phyloP scores from a whole-genome alignment of 2,888 invertebrate species.

The Lottia gigantea region DNA sequence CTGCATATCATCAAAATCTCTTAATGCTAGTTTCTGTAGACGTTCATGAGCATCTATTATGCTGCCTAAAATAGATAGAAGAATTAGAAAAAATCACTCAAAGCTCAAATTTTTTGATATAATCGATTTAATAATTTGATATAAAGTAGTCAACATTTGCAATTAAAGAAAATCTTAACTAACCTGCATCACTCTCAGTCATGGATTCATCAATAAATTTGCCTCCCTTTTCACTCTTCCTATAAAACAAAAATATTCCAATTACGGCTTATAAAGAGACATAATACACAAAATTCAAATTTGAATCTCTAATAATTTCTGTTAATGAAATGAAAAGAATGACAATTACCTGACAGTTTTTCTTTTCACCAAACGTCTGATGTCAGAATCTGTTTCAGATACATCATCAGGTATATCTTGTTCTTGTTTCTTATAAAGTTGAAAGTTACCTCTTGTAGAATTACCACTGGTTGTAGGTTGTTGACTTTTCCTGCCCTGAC shows the following conservation, averaged over 20 bases:
- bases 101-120: background rate
- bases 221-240: constrained; percentile 55
- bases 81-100: background rate
- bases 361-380: constrained; percentile 47
- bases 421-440: background rate
- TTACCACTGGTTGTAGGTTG: too few species aligned
- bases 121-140: background rate
- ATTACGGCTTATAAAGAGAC: too few species aligned
- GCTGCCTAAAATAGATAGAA: constrained; percentile 20
- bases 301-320: too few species aligned
- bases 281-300: too few species aligned
- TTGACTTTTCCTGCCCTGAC: too few species aligned
- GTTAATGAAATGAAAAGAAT: background rate
- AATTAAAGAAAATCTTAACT: constrained; percentile 14
- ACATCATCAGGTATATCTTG: constrained; percentile 38
- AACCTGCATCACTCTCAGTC: constrained; percentile 55
- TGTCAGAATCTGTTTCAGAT: constrained; percentile 51
- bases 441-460: too few species aligned
- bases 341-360: constrained; percentile 52
- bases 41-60: constrained; percentile 27
- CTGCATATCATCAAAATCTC: constrained; percentile 20
- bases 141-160: too few species aligned
- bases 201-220: constrained; percentile 57
- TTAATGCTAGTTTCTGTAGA: constrained; percentile 23
- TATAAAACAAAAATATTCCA: constrained; percentile 30